A percentile compares a stretch with the other conserved stretches of the same genome.
These are phyloP conservation scores for Mus musculus DNA, from an alignment of 2,113 vertebrate genomes.

Conservation along the genomic window GRCm39 chr16:77448501-77449000, in stretches of 20 bases:
- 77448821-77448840: accelerated
- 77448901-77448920: accelerated
- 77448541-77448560: constrained; percentile 6
- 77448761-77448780: background rate
- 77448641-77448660: background rate
- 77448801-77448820: no score
- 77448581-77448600: background rate
- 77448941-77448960: background rate
- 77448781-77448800: background rate
- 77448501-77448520: background rate
- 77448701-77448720: background rate
- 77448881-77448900: background rate
- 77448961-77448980: background rate
- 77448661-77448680: background rate
- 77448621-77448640: background rate
- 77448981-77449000: background rate
- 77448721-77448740: background rate
- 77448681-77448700: background rate
- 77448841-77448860: accelerated
- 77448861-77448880: background rate
- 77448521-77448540: background rate
- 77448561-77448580: background rate
- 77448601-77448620: background rate
- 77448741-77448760: background rate
- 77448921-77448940: background rate